phyloP scores from a whole-genome alignment of 2,113 vertebrate species.

The Podarcis raffonei region DNA sequence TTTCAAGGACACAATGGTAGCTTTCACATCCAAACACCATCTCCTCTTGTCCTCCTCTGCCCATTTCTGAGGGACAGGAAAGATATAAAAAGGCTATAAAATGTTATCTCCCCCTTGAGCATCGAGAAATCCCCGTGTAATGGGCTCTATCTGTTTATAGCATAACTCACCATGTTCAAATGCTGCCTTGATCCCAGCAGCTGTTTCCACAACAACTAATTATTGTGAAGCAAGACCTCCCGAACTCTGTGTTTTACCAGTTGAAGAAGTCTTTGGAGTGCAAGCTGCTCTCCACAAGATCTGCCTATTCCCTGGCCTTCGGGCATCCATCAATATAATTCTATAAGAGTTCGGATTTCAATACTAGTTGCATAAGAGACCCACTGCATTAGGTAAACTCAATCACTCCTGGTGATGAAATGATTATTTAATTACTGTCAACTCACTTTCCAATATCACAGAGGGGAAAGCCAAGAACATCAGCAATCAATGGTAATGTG shows the following conservation, averaged over 20 bases:
- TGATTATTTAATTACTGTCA: slow-evolving; percentile 81
- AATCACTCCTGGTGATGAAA: slow-evolving; percentile 74
- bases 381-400: slow-evolving; percentile 69
- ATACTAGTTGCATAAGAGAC: slow-evolving; percentile 65
- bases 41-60: neutral
- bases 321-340: slow-evolving; percentile 68
- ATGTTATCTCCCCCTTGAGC: neutral
- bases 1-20: neutral
- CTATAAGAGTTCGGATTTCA: slow-evolving; percentile 67
- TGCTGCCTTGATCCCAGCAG: neutral
- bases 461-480: slow-evolving; percentile 66
- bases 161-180: neutral
- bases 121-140: neutral
- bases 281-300: neutral
- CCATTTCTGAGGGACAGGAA: neutral
- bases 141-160: neutral
- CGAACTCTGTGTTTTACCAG: neutral
- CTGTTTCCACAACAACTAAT: neutral
- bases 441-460: slow-evolving; percentile 68
- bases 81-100: neutral
- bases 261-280: slow-evolving; percentile 21
- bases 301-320: slow-evolving; percentile 26
- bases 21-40: neutral
- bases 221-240: neutral
- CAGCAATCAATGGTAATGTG: slow-evolving; percentile 71